Evolutionary conservation across 2,797 vertebrate genomes (phyloP).

Genomic region (Crypturellus tataupa): DNA sequence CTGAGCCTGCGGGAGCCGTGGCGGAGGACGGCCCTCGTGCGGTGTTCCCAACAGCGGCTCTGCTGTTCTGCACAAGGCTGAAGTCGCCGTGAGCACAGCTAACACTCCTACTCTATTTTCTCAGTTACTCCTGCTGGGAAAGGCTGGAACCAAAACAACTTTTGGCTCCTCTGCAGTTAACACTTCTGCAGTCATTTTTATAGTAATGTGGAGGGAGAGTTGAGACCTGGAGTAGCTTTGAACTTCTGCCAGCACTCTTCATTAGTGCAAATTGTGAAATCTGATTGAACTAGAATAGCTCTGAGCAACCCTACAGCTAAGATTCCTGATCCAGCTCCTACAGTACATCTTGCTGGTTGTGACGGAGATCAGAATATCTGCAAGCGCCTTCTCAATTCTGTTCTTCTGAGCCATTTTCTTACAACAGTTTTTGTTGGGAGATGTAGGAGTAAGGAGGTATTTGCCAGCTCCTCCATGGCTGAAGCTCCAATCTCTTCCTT

Average conservation of each 20-base stretch:
- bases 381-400: not conserved
- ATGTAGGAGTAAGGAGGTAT: conserved; percentile 24
- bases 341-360: not conserved
- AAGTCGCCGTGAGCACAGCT: conserved; percentile 43
- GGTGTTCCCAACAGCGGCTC: accelerated
- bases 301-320: conserved; percentile 56
- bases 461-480: conserved; percentile 31
- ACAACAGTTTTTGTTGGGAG: not conserved
- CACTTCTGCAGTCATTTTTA: conserved; percentile 65
- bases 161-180: conserved; percentile 70
- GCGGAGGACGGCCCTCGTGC: not conserved
- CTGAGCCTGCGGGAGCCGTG: conserved; percentile 13
- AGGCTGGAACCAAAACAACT: conserved; percentile 64
- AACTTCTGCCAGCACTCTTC: conserved; percentile 61
- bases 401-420: conserved; percentile 27
- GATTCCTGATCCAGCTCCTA: conserved; percentile 34
- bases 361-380: conserved; percentile 31
- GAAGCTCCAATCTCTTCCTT: conserved; percentile 2
- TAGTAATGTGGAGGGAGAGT: conserved; percentile 61
- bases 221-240: conserved; percentile 63
- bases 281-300: conserved; percentile 63
- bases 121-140: conserved; percentile 64
- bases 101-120: conserved; percentile 57
- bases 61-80: conserved; percentile 35
- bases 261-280: conserved; percentile 68